Evolutionary conservation across 1,140 invertebrate species (phyloP), one percentile per base, ranked within the genome.

Genomic region (Drosophila punjabiensis): DNA sequence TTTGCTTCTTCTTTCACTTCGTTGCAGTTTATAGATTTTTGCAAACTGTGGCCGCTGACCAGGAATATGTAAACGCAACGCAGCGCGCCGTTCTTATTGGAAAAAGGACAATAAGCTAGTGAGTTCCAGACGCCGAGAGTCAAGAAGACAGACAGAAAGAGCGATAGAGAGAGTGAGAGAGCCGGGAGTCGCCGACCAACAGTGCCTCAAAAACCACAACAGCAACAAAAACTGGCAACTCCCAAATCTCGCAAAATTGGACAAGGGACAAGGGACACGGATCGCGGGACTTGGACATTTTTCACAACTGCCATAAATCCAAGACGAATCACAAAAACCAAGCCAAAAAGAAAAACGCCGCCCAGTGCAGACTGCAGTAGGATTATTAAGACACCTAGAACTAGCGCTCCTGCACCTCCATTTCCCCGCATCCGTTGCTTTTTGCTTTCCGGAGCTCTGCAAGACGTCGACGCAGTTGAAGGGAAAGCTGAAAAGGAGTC

Each of bases 21-120:
- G 79, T 92, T 92, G 87, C 91, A 92, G 91, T 92, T 92, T 92
- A 92, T 92, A 85, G 88, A 92, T 91, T 92, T 92, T 92, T 87
- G 87, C 87, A 86, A 77, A 86, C 75, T 89, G 81, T 81, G 86
- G 63, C 82, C 78, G 85, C 79, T 75, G 75, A 87, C 79, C 58
- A 81, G 82, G 88, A 92, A 92, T 92, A 92, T 92, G 91, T 92
- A 92, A 92, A 86, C 79, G 61, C 78, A 81, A 90, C 67, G 84
- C 76, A 77, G 63, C 65, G 73, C 73, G 77, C 81, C 82, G 80
- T 69, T 85, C 77, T 87, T 80, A 74, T 88, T 88, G 80, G 50
- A 47, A 82, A 53, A 81, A 77, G 74, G 63, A 76, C 67, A 84
- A 76, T 63, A 81, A 68, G 63, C 58, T 60, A 56, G 55, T 18